Conservation (phyloP, 2,113 vertebrate species). For the Zapornia atra region DNA sequence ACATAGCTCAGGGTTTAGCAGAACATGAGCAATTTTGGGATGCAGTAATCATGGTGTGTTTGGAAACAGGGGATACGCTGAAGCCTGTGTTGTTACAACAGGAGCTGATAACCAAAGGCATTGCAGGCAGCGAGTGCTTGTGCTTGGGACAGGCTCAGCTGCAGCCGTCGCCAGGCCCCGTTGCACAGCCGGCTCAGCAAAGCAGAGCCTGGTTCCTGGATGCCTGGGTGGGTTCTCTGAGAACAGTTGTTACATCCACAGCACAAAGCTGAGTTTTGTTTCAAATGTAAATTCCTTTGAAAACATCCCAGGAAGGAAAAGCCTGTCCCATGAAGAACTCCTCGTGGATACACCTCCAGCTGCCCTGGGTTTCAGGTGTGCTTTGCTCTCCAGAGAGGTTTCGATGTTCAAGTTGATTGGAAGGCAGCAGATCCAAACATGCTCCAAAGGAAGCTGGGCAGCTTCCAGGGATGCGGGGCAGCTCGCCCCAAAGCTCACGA, state of each 20-base stretch:
- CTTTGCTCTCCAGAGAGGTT: neutral
- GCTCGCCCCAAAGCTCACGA: neutral
- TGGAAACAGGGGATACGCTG: neutral
- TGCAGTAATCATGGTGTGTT: neutral
- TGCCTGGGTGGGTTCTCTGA: neutral
- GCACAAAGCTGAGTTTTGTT: neutral
- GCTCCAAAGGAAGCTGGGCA: neutral
- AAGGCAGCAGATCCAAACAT: neutral
- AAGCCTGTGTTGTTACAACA: neutral
- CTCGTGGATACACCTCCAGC: neutral
- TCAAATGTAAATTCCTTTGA: neutral
- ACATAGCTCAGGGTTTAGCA: neutral
- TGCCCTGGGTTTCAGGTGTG: neutral
- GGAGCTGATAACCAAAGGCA: neutral
- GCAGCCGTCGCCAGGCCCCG: neutral
- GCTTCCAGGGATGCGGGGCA: neutral
- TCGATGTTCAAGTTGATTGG: neutral
- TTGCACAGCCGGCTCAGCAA: neutral
- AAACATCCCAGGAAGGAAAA: neutral
- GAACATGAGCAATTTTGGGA: neutral
- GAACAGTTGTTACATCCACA: neutral
- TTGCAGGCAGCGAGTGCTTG: neutral
- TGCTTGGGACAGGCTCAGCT: neutral
- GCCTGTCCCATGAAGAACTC: neutral
- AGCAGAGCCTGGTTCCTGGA: neutral